These are phyloP conservation scores for Harpagifer antarcticus DNA, from an alignment of 2,797 vertebrate genomes.

Conservation along the genomic window DNA sequence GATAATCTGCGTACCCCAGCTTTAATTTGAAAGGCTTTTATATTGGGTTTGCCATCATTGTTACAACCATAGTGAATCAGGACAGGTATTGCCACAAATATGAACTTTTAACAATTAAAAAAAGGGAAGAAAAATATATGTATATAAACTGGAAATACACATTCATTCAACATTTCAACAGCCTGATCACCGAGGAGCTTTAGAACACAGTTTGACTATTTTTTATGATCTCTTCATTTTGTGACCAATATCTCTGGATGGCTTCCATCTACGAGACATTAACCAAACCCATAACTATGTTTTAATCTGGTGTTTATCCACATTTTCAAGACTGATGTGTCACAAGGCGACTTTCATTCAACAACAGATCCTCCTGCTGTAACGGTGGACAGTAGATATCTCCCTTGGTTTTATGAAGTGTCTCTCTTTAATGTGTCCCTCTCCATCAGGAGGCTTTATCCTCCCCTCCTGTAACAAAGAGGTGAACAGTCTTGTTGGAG, in stretches of 20 bases:
- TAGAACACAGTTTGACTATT: neutral
- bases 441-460: constrained; percentile 60
- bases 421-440: neutral
- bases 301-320: neutral
- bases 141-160: neutral
- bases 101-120: neutral
- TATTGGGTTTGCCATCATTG: neutral
- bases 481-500: constrained; percentile 92
- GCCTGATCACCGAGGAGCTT: neutral
- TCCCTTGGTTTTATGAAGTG: neutral
- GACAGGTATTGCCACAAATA: neutral
- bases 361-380: neutral
- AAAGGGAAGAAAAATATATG: neutral
- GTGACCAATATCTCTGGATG: neutral
- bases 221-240: constrained; percentile 21
- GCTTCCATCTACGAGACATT: neutral
- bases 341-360: neutral
- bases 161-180: neutral
- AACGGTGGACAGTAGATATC: neutral
- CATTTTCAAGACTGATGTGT: neutral
- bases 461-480: constrained; percentile 94
- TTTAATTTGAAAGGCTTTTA: neutral
- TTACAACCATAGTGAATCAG: neutral
- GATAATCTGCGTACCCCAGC: no score
- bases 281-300: neutral